Evolutionary conservation across 2,888 invertebrate genomes (phyloP).

Genomic region (Empis livida): DNA sequence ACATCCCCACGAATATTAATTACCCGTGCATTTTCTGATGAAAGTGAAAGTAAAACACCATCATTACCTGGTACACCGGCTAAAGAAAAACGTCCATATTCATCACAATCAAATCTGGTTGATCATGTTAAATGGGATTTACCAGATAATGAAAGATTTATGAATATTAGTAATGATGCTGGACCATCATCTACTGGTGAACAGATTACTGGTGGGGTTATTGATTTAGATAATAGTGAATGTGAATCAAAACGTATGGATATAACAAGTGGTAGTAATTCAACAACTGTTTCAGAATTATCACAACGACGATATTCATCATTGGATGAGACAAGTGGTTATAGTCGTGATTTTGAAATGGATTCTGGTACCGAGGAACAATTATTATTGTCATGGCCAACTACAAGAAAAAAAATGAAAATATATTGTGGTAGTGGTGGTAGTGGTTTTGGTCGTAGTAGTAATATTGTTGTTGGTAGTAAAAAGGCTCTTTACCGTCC

Average conservation of each 20-base stretch:
- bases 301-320: slow-evolving; percentile 32
- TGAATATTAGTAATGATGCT: no score
- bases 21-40: slow-evolving; percentile 59
- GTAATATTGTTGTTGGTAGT: background rate
- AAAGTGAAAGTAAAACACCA: slow-evolving; percentile 44
- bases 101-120: slow-evolving; percentile 28
- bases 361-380: slow-evolving; percentile 36
- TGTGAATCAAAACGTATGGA: slow-evolving; percentile 15
- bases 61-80: slow-evolving; percentile 32
- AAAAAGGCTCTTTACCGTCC: background rate
- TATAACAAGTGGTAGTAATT: slow-evolving; percentile 34
- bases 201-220: no score
- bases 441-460: background rate
- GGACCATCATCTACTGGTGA: no score
- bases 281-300: slow-evolving; percentile 35
- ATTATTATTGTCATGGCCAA: slow-evolving; percentile 44
- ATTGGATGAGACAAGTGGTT: slow-evolving; percentile 24
- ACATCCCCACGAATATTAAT: slow-evolving; percentile 58
- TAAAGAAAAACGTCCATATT: slow-evolving; percentile 29
- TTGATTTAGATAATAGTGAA: slow-evolving; percentile 8
- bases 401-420: slow-evolving; percentile 21
- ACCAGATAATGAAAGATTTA: background rate
- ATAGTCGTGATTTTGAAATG: slow-evolving; percentile 25
- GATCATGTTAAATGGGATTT: no score
- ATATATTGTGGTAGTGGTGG: background rate